Evolutionary conservation across 1,140 invertebrate genomes (phyloP).

Genomic region (Centruroides vittatus): DNA sequence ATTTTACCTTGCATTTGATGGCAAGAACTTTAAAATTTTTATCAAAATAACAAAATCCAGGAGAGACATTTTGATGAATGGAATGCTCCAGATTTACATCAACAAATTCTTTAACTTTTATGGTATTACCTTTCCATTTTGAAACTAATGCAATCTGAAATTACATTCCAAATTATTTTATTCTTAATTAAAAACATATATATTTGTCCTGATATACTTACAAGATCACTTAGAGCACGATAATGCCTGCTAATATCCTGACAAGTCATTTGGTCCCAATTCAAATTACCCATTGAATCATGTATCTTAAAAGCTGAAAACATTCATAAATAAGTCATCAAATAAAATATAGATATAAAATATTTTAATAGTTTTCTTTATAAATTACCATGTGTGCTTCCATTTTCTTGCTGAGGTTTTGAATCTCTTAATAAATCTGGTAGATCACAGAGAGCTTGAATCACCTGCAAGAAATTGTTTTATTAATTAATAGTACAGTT

Average conservation of each 20-base stretch:
- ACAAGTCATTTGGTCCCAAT: neutral
- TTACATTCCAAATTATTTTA: too few species aligned
- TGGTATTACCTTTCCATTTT: neutral
- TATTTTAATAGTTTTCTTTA: too few species aligned
- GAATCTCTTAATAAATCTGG: neutral
- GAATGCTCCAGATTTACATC: neutral
- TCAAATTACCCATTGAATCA: conserved; percentile 1
- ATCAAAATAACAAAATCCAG: conserved; percentile 13
- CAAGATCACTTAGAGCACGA: neutral
- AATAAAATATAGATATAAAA: too few species aligned
- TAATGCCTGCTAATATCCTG: conserved; percentile 5
- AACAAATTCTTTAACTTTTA: neutral
- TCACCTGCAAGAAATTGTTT: neutral
- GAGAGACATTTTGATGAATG: neutral
- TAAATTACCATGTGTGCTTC: too few species aligned
- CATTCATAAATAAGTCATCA: neutral
- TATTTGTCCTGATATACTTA: neutral
- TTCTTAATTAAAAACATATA: too few species aligned
- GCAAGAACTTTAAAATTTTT: conserved; percentile 9
- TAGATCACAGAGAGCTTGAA: neutral
- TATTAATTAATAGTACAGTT: too few species aligned
- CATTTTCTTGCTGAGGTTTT: too few species aligned
- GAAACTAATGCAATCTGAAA: too few species aligned
- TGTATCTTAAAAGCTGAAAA: conserved; percentile 1
- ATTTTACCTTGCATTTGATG: conserved; percentile 4